phyloP scores from a whole-genome alignment of 1,140 invertebrate genomes.

The Eubasilissa regina region DNA sequence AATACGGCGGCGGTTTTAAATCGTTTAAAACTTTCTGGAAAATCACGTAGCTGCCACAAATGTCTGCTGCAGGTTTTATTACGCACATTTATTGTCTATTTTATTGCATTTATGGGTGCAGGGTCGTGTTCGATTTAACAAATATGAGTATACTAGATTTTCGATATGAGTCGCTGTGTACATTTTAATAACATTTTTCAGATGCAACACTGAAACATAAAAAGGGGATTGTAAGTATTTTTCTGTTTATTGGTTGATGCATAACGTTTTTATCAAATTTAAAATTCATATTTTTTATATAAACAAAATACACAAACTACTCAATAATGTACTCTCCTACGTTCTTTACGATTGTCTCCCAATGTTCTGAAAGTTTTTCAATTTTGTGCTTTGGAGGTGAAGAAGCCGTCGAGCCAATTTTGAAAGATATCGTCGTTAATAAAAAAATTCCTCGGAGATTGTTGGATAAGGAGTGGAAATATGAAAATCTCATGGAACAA shows the following conservation, averaged over 20 bases:
- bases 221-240: neutral
- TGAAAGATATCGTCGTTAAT: too few species aligned
- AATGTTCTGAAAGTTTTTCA: too few species aligned
- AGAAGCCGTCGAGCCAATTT: too few species aligned
- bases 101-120: constrained; percentile 6
- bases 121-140: constrained; percentile 8
- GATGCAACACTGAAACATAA: neutral
- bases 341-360: too few species aligned
- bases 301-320: too few species aligned
- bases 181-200: neutral
- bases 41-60: constrained; percentile 19
- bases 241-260: neutral
- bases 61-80: constrained; percentile 18
- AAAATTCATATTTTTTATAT: neutral
- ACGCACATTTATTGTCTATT: constrained; percentile 6
- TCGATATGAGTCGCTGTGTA: neutral
- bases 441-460: too few species aligned
- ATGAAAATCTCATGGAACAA: too few species aligned
- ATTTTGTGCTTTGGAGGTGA: too few species aligned
- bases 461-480: too few species aligned
- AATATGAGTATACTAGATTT: neutral
- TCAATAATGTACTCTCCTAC: too few species aligned
- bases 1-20: neutral
- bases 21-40: neutral
- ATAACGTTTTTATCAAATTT: neutral